These are phyloP conservation scores for Eupleurogrammus muticus DNA, from an alignment of 2,797 vertebrate species.

Conservation along the genomic window DNA sequence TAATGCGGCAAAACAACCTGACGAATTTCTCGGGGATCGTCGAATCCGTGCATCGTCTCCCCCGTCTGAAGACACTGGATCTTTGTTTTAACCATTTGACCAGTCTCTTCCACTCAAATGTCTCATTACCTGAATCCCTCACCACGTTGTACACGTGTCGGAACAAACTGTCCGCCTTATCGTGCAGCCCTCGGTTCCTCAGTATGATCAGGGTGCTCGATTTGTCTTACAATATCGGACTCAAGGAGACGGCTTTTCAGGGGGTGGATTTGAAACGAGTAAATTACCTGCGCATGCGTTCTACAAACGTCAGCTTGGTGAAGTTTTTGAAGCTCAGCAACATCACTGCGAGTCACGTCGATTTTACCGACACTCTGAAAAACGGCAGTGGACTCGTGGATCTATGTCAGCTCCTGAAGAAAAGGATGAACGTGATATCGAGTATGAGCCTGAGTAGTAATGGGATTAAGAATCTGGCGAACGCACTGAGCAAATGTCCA, in stretches of 20 bases:
- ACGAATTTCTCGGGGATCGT: conserved; percentile 72
- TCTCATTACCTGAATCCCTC: conserved; percentile 74
- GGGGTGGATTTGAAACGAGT: conserved; percentile 70
- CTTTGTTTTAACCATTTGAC: conserved; percentile 76
- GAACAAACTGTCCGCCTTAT: conserved; percentile 75
- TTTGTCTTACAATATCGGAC: conserved; percentile 75
- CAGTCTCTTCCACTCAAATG: conserved; percentile 72
- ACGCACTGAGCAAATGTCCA: conserved; percentile 69
- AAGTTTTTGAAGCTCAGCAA: conserved; percentile 75
- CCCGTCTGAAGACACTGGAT: conserved; percentile 63
- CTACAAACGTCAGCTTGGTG: conserved; percentile 68
- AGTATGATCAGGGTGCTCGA: conserved; percentile 67
- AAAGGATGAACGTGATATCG: conserved; percentile 25
- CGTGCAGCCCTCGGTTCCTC: conserved; percentile 68
- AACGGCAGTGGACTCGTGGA: conserved; percentile 16
- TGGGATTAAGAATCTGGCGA: conserved; percentile 38
- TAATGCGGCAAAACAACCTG: conserved; percentile 72
- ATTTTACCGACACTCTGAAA: conserved; percentile 79
- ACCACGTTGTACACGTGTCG: conserved; percentile 57
- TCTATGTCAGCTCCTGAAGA: conserved; percentile 71
- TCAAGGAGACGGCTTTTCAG: conserved; percentile 68
- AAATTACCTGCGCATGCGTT: conserved; percentile 65
- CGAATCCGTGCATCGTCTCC: conserved; percentile 70
- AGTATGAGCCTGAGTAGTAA: conserved; percentile 66
- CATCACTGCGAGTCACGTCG: conserved; percentile 56